These are phyloP conservation scores for Drosophila longiperda DNA, from an alignment of 2,888 invertebrate species.

Conservation along the genomic window DNA sequence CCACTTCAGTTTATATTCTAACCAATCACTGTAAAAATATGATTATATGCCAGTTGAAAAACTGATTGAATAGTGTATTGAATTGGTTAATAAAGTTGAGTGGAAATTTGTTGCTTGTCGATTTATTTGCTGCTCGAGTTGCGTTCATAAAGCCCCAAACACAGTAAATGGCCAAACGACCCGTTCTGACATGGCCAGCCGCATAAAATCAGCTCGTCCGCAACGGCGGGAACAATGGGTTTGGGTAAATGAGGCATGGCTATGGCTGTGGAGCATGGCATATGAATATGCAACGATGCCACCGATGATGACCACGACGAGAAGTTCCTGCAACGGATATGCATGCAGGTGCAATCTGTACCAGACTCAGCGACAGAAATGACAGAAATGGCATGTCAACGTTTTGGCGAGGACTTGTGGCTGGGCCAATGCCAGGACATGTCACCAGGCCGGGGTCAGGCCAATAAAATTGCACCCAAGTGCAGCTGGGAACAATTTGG, in stretches of 20 bases:
- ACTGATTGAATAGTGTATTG: constrained; percentile 38
- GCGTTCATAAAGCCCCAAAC: constrained; percentile 64
- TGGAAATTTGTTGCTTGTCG: constrained; percentile 17
- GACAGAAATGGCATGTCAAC: constrained; percentile 56
- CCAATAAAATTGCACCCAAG: constrained; percentile 70
- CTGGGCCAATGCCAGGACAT: constrained; percentile 22
- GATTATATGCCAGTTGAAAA: neutral
- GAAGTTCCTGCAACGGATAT: constrained; percentile 52
- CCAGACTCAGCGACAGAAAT: constrained; percentile 46
- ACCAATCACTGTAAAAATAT: neutral
- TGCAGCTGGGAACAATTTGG: constrained; percentile 68
- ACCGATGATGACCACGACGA: constrained; percentile 65
- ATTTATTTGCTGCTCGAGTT: constrained; percentile 30
- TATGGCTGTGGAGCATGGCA: constrained; percentile 19
- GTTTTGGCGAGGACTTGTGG: constrained; percentile 46
- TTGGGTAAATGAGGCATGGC: constrained; percentile 29
- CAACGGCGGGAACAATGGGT: constrained; percentile 56
- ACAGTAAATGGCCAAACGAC: constrained; percentile 66
- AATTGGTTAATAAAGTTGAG: neutral
- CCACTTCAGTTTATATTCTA: neutral
- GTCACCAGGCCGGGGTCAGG: constrained; percentile 40
- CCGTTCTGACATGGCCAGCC: constrained; percentile 64
- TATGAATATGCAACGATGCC: constrained; percentile 73
- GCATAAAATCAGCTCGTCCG: constrained; percentile 74
- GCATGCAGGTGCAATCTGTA: constrained; percentile 75